Evolutionary conservation across 2,113 vertebrate genomes (phyloP).

Genomic region (Centropus bengalensis): DNA sequence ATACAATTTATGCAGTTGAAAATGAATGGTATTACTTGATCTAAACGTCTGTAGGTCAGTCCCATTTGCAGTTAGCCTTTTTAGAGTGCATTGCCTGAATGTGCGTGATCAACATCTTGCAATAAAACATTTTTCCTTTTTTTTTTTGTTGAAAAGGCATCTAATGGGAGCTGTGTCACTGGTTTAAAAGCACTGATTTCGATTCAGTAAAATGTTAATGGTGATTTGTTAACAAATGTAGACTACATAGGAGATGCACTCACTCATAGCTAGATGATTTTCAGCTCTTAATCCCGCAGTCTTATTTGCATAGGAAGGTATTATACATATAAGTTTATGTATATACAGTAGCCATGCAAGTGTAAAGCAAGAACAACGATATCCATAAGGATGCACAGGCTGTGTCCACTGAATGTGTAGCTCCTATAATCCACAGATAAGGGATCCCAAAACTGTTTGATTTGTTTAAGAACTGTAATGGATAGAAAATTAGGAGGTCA

Average conservation of each 20-base stretch:
- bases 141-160: not conserved
- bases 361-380: not conserved
- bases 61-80: not conserved
- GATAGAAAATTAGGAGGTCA: not conserved
- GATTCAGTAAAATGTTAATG: not conserved
- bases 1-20: not conserved
- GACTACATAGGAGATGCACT: not conserved
- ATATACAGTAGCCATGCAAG: not conserved
- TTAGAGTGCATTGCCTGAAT: not conserved
- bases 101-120: not conserved
- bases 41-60: not conserved
- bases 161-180: not conserved
- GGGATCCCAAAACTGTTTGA: not conserved
- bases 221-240: not conserved
- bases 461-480: not conserved
- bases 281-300: not conserved
- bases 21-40: not conserved
- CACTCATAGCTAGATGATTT: not conserved
- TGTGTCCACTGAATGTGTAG: not conserved
- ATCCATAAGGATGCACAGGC: not conserved
- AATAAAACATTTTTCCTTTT: not conserved
- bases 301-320: not conserved
- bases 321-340: not conserved
- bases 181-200: not conserved
- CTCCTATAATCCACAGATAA: not conserved